Evolutionary conservation across 1,140 invertebrate genomes (phyloP), one percentile per base, ranked within the genome.

Genomic region (Polypedilum pembai): DNA sequence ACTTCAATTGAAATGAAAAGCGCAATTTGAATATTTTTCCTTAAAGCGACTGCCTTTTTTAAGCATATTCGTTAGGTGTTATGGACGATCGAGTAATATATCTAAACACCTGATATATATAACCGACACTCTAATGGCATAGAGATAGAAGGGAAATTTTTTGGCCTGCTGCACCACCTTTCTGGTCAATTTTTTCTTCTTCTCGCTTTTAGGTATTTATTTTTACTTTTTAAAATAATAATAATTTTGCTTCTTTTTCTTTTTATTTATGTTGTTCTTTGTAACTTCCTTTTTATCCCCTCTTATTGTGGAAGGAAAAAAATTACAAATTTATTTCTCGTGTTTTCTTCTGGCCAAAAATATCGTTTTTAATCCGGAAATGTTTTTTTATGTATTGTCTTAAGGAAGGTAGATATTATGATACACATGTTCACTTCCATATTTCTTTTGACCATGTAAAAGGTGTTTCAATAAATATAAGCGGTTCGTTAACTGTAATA

Each of bases 141-240:
- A 33, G 24, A 33, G 24, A 33, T 33, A 33, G 24, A 33, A 33
- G 24, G 24, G 24, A 33, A 33, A 45, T 45, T 45, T 45, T 56
- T 56, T 56, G 45, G 24, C 45, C 45, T 56, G 12, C 45, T 12
- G 12, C 45, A n/a, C 45, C 45, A 56, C 45, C 45, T 56, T 56
- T 56, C 15, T 56, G 45, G 45, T 56, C 45, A 56, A 56, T 56
- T 56, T 56, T 56, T 56, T n/a, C 45, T 56, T 56, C 24, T 33
- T 56, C n/a, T 56, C 10, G 12, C n/a, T 56, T 15, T n/a, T n/a
- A 56, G 45, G 24, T 33, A 33, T 33, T 56, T 56, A 56, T 56
- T 56, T 56, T 56, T 56, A 56, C n/a, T 56, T 56, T n/a, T 56
- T n/a, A 56, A 56, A 56, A n/a, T n/a, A 56, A 56, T 56, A 56